These are phyloP conservation scores for Volucella bombylans DNA, from an alignment of 2,888 invertebrate genomes.

Conservation along the genomic window DNA sequence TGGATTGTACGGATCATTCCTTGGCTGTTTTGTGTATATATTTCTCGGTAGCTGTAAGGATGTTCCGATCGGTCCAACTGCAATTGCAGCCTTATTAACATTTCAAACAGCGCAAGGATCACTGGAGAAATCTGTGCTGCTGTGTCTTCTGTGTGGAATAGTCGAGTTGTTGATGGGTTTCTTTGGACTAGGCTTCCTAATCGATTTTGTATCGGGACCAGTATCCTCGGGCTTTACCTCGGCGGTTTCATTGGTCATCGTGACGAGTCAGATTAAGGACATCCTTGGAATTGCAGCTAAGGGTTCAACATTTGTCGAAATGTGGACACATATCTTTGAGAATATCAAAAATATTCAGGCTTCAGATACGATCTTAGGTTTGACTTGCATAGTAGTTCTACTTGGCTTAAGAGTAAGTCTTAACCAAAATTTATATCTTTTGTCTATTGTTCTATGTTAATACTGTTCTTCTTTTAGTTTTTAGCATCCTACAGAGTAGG, in stretches of 20 bases:
- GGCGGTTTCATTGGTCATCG: constrained; percentile 93
- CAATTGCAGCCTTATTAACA: constrained; percentile 93
- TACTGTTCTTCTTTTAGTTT: constrained; percentile 82
- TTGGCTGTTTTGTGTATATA: constrained; percentile 95
- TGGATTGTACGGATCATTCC: constrained; percentile 96
- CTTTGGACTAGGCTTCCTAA: constrained; percentile 92
- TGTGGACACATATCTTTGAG: constrained; percentile 88
- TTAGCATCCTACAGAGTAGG: constrained; percentile 87
- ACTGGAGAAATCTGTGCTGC: constrained; percentile 86
- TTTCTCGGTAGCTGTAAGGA: constrained; percentile 96
- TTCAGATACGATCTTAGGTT: constrained; percentile 90
- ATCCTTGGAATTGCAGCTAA: constrained; percentile 88
- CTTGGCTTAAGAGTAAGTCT: constrained; percentile 88
- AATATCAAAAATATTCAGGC: constrained; percentile 86
- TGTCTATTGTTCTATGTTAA: background rate
- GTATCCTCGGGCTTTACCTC: constrained; percentile 95
- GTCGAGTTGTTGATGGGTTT: constrained; percentile 91
- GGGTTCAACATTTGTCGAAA: constrained; percentile 90
- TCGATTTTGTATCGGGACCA: constrained; percentile 94
- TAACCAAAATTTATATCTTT: background rate
- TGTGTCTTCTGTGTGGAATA: constrained; percentile 89
- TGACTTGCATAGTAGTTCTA: constrained; percentile 88
- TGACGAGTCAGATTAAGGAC: constrained; percentile 94
- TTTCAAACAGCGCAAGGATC: constrained; percentile 88
- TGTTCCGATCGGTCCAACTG: constrained; percentile 95